Evolutionary conservation across 2,797 vertebrate genomes (phyloP), one percentile per base, ranked within the genome.

Genomic region (Gymnoscopelus microlampas): DNA sequence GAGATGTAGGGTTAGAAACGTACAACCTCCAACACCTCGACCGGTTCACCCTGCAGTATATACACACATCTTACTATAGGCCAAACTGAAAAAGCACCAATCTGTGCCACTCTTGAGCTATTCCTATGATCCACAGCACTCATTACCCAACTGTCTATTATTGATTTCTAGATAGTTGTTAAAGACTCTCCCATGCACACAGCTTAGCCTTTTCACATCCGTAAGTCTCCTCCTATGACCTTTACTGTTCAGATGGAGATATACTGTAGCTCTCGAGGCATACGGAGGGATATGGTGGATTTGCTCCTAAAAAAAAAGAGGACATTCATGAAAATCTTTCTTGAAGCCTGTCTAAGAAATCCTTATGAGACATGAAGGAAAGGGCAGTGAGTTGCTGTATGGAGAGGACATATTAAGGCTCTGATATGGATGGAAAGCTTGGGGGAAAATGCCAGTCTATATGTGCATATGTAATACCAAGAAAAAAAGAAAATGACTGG

Each of bases 301-400:
- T 92, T 92, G 81, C 83, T 44, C 39, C 39, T 44, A 39, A 39
- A 44, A 44, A 44, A 88, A 88, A 91, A 87, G 79, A 80, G 82
- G 87, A 84, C 88, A 83, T 92, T 91, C 88, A 91, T 87, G 87
- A 91, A 91, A 91, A 89, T 89, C 84, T 82, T 81, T 81, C 85
- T 83, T 82, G 83, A 83, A 86, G 85, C 81, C 80, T 83, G 80
- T 90, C 88, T 83, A 56, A 84, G 84, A 90, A 91, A 89, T 89
- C 81, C 89, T 85, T 85, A 85, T 75, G 81, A 89, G 81, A 91
- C 84, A 86, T 88, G 83, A 92, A 90, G 86, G 86, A 88, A 89
- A 90, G 84, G 91, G 78, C 84, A 91, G 76, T 29, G 83, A 89
- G 81, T 85, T 73, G 56, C 83, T 87, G 48, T 87, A 84, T 85